Percentiles rank a stretch among this genome's conserved stretches.
Evolutionary conservation across 2,797 vertebrate species (phyloP).

Genomic region (Pempheris klunzingeri): DNA sequence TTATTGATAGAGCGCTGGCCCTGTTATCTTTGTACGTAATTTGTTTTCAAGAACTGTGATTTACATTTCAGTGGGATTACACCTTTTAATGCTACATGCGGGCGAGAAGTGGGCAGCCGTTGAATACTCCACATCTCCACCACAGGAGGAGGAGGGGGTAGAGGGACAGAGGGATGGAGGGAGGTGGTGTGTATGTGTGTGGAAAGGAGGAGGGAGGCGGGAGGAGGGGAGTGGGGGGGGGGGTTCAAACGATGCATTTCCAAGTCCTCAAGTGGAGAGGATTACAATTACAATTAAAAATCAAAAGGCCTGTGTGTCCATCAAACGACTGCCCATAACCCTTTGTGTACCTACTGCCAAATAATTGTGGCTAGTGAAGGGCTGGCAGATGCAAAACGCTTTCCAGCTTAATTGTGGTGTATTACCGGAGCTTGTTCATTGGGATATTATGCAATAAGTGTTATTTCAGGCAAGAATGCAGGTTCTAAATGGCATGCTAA

Average conservation of each 20-base stretch:
- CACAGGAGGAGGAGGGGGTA: slow-evolving; percentile 38
- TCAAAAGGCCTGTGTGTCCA: slow-evolving; percentile 87
- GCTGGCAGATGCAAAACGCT: slow-evolving; percentile 80
- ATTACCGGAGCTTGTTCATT: slow-evolving; percentile 78
- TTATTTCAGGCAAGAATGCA: slow-evolving; percentile 84
- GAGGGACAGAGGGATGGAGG: slow-evolving; percentile 11
- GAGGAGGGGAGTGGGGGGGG: slow-evolving; percentile 75
- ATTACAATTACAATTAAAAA: slow-evolving; percentile 96
- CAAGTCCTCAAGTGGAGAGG: slow-evolving; percentile 90
- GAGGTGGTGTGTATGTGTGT: slow-evolving; percentile 69
- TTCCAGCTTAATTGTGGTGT: slow-evolving; percentile 78
- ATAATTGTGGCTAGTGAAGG: slow-evolving; percentile 69
- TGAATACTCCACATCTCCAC: slow-evolving; percentile 83
- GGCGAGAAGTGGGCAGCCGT: slow-evolving; percentile 87
- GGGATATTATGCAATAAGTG: slow-evolving; percentile 86
- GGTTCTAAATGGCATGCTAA: slow-evolving; percentile 85
- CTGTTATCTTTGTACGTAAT: slow-evolving; percentile 92
- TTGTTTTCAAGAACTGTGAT: slow-evolving; percentile 95
- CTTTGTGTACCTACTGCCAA: slow-evolving; percentile 85
- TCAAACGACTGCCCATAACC: slow-evolving; percentile 86
- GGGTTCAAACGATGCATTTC: slow-evolving; percentile 90
- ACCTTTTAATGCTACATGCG: slow-evolving; percentile 90
- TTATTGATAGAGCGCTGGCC: slow-evolving; percentile 83
- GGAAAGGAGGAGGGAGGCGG: slow-evolving; percentile 53
- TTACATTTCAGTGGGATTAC: slow-evolving; percentile 97